Conservation (phyloP, 2,888 invertebrate species). For the Mesorhabditis spiculigera region DNA sequence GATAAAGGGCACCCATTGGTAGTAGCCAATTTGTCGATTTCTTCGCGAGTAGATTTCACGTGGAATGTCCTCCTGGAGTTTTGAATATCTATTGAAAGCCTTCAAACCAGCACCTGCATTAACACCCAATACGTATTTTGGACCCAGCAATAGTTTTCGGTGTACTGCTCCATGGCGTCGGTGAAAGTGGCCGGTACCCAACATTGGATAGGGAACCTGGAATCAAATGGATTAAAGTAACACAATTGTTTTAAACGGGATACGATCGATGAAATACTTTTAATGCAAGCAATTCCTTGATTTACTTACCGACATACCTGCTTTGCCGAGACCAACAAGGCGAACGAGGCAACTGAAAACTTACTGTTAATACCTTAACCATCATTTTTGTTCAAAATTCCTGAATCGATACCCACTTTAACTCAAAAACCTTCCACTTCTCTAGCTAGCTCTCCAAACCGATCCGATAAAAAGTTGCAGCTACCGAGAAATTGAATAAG, state of each 20-base stretch:
- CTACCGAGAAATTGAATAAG: no score
- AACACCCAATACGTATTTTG: slow-evolving; percentile 59
- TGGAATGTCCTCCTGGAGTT: slow-evolving; percentile 54
- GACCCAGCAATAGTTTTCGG: slow-evolving; percentile 58
- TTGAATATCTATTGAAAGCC: neutral
- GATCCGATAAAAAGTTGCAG: no score
- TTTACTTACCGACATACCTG: slow-evolving; percentile 54
- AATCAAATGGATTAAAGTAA: neutral
- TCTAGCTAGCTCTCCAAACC: no score
- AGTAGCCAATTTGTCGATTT: slow-evolving; percentile 59
- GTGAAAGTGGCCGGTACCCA: slow-evolving; percentile 59
- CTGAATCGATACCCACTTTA: no score
- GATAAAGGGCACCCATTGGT: slow-evolving; percentile 58
- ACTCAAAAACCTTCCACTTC: no score
- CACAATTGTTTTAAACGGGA: no score
- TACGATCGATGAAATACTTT: neutral
- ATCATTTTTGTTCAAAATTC: no score
- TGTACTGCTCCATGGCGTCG: slow-evolving; percentile 59
- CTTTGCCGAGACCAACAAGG: slow-evolving; percentile 57
- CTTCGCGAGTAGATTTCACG: slow-evolving; percentile 58
- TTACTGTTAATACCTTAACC: neutral
- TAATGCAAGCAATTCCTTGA: neutral
- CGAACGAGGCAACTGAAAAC: slow-evolving; percentile 56
- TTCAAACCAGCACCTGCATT: slow-evolving; percentile 38
- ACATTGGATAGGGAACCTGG: slow-evolving; percentile 55